Base-by-base conservation (phyloP, 2,888 invertebrate genomes). In the Emesis furor region DNA sequence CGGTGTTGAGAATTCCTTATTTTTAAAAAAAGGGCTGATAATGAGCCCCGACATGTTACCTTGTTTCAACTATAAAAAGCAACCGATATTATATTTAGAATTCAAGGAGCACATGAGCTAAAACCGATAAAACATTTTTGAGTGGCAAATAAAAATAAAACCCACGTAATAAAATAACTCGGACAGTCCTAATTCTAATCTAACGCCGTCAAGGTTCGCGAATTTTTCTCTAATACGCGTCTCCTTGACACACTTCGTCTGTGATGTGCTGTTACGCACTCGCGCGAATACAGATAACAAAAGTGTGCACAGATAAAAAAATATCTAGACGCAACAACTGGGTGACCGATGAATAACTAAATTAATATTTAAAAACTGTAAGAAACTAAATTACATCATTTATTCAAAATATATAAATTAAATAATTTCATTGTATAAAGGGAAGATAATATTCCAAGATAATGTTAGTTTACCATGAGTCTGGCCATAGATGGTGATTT, bases 111-210 rank as follows among this genome's bases (percentile, higher is more conserved):
- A 79, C 78, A 79, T 75, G 77, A 76, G 79, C 73, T 74, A 86
- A 78, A 81, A 84, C 24, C 7, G 76, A 78, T 77, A 85, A 76
- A 76, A 79, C 65, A 84, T 86, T 84, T 75, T 78, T 62, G 73
- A 82, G 84, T 77, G 73, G 75, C 76, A 78, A 37, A 86, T 86
- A 89, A 89, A 88, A 86, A 86, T 83, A 85, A 85, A 83, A 80
- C 90, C 90, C 88, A 90, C 90, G 88, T 89, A 88, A 89, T 88
- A 89, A 90, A 86, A 93, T 93, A 94, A 93, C 81, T 92, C 94
- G 92, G 94, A 92, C 94, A 93, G 93, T 93, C 94, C 95, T 95
- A 95, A 93, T 94, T 95, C 94, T 94, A 94, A 95, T 94, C 93
- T 93, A 91, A 91, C 90, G 82, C 90, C 91, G 92, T 86, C 95